Evolutionary conservation across 2,113 vertebrate genomes (phyloP).

Genomic region (Orthonyx spaldingii): DNA sequence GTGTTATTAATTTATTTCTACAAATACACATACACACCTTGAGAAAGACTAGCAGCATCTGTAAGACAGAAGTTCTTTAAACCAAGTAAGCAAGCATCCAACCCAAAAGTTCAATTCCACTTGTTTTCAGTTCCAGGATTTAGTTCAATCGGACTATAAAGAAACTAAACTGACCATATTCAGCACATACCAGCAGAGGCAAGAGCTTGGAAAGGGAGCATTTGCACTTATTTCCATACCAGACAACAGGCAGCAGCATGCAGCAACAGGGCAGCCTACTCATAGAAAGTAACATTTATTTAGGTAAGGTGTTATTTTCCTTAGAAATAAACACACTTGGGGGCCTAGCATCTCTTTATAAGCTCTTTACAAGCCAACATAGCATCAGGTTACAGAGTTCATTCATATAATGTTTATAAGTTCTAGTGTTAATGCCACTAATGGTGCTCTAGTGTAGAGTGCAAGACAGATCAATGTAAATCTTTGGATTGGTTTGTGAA

Average conservation of each 20-base stretch:
- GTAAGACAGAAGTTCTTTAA: not conserved
- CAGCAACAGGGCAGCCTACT: not conserved
- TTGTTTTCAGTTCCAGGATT: not conserved
- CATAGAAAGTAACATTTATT: constrained; percentile 25
- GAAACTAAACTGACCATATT: not conserved
- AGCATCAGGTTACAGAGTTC: constrained; percentile 34
- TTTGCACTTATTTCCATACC: not conserved
- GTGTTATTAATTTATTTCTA: not conserved
- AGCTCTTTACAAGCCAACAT: constrained; percentile 35
- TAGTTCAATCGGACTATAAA: not conserved
- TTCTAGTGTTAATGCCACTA: constrained; percentile 19
- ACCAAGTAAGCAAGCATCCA: not conserved
- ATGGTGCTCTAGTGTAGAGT: not conserved
- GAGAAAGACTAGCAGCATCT: not conserved
- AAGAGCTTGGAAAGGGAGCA: not conserved
- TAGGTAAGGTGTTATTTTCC: constrained; percentile 34
- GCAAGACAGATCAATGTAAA: not conserved
- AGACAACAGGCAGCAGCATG: not conserved
- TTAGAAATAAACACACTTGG: constrained; percentile 43
- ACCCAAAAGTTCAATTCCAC: not conserved
- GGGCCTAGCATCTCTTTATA: constrained; percentile 17
- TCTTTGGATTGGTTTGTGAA: not conserved
- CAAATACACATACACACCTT: not conserved
- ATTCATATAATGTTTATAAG: constrained; percentile 27
- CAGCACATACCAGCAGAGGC: not conserved